Evolutionary conservation across 2,888 invertebrate species (phyloP), one percentile per base, ranked within the genome.

Genomic region (Cryptus viduatorius): DNA sequence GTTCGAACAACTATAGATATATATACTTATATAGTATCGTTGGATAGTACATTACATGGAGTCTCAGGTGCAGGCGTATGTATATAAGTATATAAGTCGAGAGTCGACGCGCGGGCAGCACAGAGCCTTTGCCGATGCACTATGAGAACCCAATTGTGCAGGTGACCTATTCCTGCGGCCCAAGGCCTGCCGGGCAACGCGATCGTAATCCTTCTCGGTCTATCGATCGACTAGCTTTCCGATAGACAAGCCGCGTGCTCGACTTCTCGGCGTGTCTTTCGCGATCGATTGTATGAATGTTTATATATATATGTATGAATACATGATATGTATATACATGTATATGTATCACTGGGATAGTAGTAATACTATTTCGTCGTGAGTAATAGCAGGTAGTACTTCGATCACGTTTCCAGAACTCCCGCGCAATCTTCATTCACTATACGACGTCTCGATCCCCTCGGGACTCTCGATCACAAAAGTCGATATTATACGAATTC

Each of bases 71-170:
- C 42, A 24, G 59, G 44, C 19, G n/a, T 68, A n/a, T n/a, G 61
- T 69, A 79, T 65, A 14, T 42, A 16, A 48, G 14, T 48, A 69
- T 56, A 46, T 10, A 29, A 69, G 48, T 48, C 31, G 37, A 73
- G 50, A 68, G 48, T 59, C 56, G 78, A 69, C 50, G 37, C 4
- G 37, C 68, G 69, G 69, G 19, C 53, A 64, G 29, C 53, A 12
- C 24, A 68, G 75, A 68, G 75, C 76, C 37, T 82, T 64, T 65
- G 53, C 83, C 48, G 77, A 61, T 79, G 76, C 71, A 79, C 79
- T 79, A 85, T 87, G 86, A 87, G 86, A 86, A 88, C 83, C 87
- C 84, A 86, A 86, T 86, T 82, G 86, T 82, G 83, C 84, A 79
- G 83, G 86, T 87, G 86, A 86, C 87, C 88, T 87, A 86, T 86